Percentiles rank a stretch among this genome's conserved stretches.
phyloP scores from a whole-genome alignment of 2,797 vertebrate species.

The Semaprochilodus insignis region DNA sequence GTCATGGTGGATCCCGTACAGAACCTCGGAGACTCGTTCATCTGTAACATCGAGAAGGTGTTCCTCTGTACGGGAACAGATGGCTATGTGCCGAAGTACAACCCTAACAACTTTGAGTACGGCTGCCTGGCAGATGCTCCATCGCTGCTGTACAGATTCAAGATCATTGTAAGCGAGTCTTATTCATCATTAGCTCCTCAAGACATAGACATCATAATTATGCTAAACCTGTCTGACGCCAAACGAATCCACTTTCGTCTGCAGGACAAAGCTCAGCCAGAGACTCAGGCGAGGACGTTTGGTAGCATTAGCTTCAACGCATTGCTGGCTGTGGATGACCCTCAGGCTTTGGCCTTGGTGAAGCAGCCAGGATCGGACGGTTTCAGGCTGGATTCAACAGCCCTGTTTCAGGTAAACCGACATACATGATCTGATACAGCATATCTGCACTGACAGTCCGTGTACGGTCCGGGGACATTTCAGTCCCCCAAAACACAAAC shows the following conservation, averaged over 20 bases:
- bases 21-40: slow-evolving; percentile 92
- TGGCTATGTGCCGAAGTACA: slow-evolving; percentile 95
- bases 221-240: not conserved
- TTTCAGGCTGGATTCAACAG: slow-evolving; percentile 89
- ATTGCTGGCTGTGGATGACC: slow-evolving; percentile 87
- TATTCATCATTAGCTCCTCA: not conserved
- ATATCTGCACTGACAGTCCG: no score
- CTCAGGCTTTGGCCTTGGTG: slow-evolving; percentile 84
- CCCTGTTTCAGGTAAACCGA: slow-evolving; percentile 92
- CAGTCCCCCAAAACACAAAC: no score
- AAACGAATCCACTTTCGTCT: not conserved
- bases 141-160: slow-evolving; percentile 90
- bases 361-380: slow-evolving; percentile 94
- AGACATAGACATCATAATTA: not conserved
- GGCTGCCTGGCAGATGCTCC: slow-evolving; percentile 93
- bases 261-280: slow-evolving; percentile 93
- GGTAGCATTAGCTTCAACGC: slow-evolving; percentile 88
- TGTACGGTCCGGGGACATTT: no score
- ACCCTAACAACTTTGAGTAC: slow-evolving; percentile 86
- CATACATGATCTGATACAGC: no score
- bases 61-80: slow-evolving; percentile 93
- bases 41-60: slow-evolving; percentile 94
- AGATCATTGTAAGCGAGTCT: slow-evolving; percentile 87
- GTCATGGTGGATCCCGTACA: slow-evolving; percentile 98
- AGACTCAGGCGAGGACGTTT: slow-evolving; percentile 88